phyloP scores from a whole-genome alignment of 2,797 vertebrate species.

The Rousettus madagascariensis region DNA sequence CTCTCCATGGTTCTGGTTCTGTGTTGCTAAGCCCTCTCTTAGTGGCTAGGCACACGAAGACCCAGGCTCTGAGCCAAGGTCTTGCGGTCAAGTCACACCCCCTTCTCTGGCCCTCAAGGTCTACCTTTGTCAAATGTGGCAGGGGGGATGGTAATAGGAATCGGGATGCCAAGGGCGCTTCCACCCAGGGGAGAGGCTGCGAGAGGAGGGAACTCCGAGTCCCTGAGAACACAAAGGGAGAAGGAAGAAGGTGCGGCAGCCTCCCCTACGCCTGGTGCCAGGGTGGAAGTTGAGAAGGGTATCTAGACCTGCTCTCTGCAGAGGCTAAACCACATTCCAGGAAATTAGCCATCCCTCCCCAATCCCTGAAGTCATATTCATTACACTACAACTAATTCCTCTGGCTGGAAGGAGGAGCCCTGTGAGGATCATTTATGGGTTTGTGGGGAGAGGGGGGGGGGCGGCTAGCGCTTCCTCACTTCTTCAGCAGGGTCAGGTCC shows the following conservation, averaged over 20 bases:
- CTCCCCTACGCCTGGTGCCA: background rate
- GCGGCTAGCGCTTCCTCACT: background rate
- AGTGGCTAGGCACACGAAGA: fast-evolving
- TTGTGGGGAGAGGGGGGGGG: background rate
- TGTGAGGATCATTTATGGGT: background rate
- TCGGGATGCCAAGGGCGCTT: background rate
- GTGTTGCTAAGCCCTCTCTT: fast-evolving
- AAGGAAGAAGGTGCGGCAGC: background rate
- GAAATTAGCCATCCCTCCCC: background rate
- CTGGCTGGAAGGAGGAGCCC: background rate
- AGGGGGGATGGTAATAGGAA: background rate
- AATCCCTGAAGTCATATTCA: background rate
- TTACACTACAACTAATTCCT: background rate
- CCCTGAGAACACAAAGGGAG: background rate
- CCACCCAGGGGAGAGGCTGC: background rate
- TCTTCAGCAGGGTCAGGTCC: background rate
- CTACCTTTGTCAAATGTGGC: too few species aligned
- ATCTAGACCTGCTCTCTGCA: background rate
- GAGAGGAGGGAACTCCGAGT: background rate
- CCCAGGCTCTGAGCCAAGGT: fast-evolving
- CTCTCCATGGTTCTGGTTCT: fast-evolving
- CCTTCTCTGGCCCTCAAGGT: background rate
- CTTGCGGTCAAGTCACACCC: too few species aligned
- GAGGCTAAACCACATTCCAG: background rate
- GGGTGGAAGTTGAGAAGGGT: background rate